Percentiles rank a stretch among this genome's conserved stretches.
Conservation (phyloP, 2,888 invertebrate genomes). For the Trichacis sp. region DNA sequence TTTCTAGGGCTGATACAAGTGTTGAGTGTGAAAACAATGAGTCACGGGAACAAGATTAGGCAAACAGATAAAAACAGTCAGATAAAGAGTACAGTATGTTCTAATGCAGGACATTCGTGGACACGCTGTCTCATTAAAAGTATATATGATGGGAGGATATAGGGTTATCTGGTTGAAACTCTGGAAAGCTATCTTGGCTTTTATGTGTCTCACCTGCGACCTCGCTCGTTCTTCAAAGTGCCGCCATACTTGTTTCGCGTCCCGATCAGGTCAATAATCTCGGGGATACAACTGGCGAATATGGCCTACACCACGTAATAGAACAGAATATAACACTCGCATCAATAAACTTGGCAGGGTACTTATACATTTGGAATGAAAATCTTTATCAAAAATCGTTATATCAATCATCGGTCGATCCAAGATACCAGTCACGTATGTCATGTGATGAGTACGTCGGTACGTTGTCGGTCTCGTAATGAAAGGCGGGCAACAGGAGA, state of each 20-base stretch:
- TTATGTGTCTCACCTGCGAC: constrained; percentile 95
- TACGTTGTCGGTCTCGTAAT: constrained; percentile 32
- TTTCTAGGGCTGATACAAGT: constrained; percentile 6
- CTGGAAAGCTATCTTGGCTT: constrained; percentile 70
- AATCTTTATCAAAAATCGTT: constrained; percentile 26
- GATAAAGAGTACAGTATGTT: constrained; percentile 42
- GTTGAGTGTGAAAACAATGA: constrained; percentile 25
- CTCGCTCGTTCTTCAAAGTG: constrained; percentile 99
- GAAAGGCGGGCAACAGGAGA: constrained; percentile 21
- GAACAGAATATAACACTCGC: constrained; percentile 69
- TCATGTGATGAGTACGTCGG: constrained; percentile 17
- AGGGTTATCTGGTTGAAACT: constrained; percentile 69
- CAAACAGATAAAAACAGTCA: constrained; percentile 41
- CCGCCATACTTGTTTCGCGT: constrained; percentile 99
- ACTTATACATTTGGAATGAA: constrained; percentile 36
- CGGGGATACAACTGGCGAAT: constrained; percentile 99
- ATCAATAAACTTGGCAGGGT: constrained; percentile 67
- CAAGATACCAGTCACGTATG: constrained; percentile 23
- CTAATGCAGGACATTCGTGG: constrained; percentile 41
- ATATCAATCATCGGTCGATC: constrained; percentile 30
- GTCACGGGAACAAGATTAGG: constrained; percentile 22
- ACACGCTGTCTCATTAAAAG: constrained; percentile 39
- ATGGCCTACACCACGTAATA: constrained; percentile 85
- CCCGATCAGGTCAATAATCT: constrained; percentile 99
- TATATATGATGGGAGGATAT: constrained; percentile 27